Evolutionary conservation across 2,113 vertebrate species (phyloP).

Genomic region (Pelodiscus sinensis): DNA sequence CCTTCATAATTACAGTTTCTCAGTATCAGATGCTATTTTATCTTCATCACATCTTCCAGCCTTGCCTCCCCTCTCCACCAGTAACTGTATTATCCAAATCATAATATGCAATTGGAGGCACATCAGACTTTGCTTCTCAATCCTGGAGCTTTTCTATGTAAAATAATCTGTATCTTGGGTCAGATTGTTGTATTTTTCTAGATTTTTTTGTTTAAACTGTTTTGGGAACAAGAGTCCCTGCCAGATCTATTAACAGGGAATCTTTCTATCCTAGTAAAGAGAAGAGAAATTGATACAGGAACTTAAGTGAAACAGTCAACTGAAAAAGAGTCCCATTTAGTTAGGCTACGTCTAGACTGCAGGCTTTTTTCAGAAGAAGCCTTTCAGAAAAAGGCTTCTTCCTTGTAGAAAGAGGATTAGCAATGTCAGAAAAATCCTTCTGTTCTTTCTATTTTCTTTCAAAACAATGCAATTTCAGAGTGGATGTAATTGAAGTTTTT

Average conservation of each 20-base stretch:
- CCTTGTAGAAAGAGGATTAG: too few species aligned
- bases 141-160: not conserved
- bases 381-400: too few species aligned
- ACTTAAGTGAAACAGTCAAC: too few species aligned
- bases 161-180: not conserved
- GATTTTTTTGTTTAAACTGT: not conserved
- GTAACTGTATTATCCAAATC: not conserved
- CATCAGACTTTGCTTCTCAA: not conserved
- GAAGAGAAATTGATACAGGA: too few species aligned
- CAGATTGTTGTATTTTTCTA: not conserved
- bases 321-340: too few species aligned
- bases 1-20: not conserved
- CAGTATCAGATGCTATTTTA: not conserved
- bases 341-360: too few species aligned
- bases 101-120: not conserved
- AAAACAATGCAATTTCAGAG: too few species aligned
- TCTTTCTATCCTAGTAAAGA: too few species aligned
- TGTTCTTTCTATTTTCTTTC: too few species aligned
- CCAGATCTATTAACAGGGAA: not conserved
- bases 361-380: too few species aligned
- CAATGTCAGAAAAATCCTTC: too few species aligned
- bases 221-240: not conserved
- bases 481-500: too few species aligned
- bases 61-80: not conserved
- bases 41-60: conserved; percentile 6